Conservation (phyloP, 2,888 invertebrate genomes). For the Aricia artaxerxes region DNA sequence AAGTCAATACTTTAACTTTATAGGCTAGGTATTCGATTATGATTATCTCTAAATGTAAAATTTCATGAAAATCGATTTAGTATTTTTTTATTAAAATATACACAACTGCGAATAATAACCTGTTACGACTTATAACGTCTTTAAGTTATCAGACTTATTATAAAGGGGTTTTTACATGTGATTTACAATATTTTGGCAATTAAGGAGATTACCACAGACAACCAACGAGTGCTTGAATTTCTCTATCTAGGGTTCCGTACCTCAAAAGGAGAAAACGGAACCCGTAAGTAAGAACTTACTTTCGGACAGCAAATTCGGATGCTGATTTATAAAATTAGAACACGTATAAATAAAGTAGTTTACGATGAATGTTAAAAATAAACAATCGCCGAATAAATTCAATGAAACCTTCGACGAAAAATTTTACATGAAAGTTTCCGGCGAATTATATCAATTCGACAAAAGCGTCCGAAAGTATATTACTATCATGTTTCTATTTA, state of each 20-base stretch:
- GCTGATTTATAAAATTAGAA: not conserved
- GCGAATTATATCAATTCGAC: not conserved
- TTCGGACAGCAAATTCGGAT: slow-evolving; percentile 24
- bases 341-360: not conserved
- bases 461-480: not conserved
- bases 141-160: slow-evolving; percentile 31
- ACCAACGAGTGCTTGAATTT: slow-evolving; percentile 49
- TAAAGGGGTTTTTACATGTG: slow-evolving; percentile 30
- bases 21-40: too few relatives aligned
- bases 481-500: not conserved
- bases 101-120: not conserved
- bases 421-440: not conserved
- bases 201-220: slow-evolving; percentile 79
- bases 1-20: not conserved
- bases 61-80: too few relatives aligned
- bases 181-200: slow-evolving; percentile 75
- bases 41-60: too few relatives aligned
- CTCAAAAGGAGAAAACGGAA: not conserved
- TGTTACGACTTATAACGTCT: not conserved
- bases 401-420: not conserved
- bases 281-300: slow-evolving; percentile 36
- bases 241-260: slow-evolving; percentile 35
- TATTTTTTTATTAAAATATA: too few relatives aligned
- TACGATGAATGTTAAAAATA: too few relatives aligned
- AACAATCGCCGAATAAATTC: not conserved